phyloP scores from a whole-genome alignment of 1,140 invertebrate genomes.

The Drosophila kepulauana region DNA sequence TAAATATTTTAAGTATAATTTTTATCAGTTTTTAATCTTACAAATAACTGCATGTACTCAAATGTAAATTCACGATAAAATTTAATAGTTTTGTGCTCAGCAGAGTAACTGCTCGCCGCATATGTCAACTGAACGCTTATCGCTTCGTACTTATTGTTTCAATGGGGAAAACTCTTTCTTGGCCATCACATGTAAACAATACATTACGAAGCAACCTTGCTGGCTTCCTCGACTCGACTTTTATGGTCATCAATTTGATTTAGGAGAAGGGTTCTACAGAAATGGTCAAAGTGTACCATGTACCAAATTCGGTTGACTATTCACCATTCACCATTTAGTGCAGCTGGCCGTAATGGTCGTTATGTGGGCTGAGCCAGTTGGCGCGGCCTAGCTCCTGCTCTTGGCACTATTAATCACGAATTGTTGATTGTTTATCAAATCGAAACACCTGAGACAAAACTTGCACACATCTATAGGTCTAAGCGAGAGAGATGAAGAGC shows the following conservation, averaged over 20 bases:
- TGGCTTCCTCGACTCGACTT: slow-evolving; percentile 9
- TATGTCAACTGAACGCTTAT: not conserved
- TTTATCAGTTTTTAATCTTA: too few species aligned
- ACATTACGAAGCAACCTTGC: not conserved
- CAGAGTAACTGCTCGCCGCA: not conserved
- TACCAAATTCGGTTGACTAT: not conserved
- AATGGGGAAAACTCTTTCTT: slow-evolving; percentile 7
- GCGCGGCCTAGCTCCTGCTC: slow-evolving; percentile 13
- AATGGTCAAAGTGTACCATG: slow-evolving; percentile 17
- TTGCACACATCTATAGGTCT: not conserved
- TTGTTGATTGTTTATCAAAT: slow-evolving; percentile 73
- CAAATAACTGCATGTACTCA: too few species aligned
- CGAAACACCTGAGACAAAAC: slow-evolving; percentile 56
- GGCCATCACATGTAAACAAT: slow-evolving; percentile 18
- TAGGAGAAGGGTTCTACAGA: slow-evolving; percentile 29
- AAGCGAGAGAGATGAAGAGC: too few species aligned
- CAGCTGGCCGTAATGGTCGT: slow-evolving; percentile 61
- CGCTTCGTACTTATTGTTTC: not conserved
- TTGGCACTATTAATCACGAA: slow-evolving; percentile 70
- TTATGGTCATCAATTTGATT: slow-evolving; percentile 60
- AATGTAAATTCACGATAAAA: not conserved
- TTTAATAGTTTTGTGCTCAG: not conserved
- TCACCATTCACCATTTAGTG: not conserved
- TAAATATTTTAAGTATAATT: too few species aligned
- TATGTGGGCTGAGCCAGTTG: slow-evolving; percentile 43